Percentiles rank a stretch among this genome's conserved stretches.
These are phyloP conservation scores for Campoletis raptor DNA, from an alignment of 2,888 invertebrate genomes.

Conservation along the genomic window DNA sequence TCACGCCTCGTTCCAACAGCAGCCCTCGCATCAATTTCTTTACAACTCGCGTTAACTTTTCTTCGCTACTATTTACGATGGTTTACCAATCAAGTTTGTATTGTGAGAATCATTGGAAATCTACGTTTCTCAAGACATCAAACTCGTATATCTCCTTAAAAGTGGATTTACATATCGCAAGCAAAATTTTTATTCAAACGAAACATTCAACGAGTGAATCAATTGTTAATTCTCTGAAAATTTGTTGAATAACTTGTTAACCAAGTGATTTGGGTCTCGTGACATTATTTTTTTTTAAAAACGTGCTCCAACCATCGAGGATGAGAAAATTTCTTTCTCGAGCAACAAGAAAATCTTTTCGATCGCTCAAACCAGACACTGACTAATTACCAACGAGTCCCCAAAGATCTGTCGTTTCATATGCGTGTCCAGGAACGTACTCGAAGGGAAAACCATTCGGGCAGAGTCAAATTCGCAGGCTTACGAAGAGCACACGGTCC, in stretches of 20 bases:
- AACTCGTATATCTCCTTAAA: not conserved
- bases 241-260: not conserved
- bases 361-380: conserved; percentile 48
- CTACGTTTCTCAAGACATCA: not conserved
- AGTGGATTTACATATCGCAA: not conserved
- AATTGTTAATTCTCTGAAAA: not conserved
- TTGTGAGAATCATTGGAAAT: conserved; percentile 52
- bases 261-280: not conserved
- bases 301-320: not conserved
- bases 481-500: conserved; percentile 31
- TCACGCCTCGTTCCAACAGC: conserved; percentile 55
- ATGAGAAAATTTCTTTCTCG: not conserved
- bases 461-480: conserved; percentile 57
- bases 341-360: conserved; percentile 33
- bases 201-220: not conserved
- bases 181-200: not conserved
- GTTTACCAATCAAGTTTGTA: conserved; percentile 37
- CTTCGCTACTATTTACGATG: not conserved
- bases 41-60: conserved; percentile 42
- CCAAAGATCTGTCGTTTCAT: not conserved
- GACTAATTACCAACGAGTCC: conserved; percentile 44
- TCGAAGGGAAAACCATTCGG: not conserved
- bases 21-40: conserved; percentile 53
- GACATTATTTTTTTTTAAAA: not conserved
- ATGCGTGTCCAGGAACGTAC: not conserved